Base-by-base conservation (phyloP, 2,888 invertebrate species). In the Copidosoma aretas region DNA sequence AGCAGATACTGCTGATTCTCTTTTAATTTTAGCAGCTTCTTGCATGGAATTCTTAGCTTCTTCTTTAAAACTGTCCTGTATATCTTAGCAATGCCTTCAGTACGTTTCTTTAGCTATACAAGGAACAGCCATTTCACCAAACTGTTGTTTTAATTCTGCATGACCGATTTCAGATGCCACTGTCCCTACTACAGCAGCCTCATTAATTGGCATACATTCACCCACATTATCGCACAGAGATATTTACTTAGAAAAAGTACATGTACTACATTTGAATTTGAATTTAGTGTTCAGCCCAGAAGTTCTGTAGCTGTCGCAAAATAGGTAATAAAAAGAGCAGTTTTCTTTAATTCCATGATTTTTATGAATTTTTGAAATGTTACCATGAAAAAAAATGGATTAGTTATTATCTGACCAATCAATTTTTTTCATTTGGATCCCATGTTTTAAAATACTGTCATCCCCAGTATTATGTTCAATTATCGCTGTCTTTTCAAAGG, bases 61-160 rank as follows among this genome's bases (percentile, higher is more conserved):
- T 22, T 57, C 2, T 39, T 59, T 39, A 52, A 67, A 63, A 21
- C 5, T n/a, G 14, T 19, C 17, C 4, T n/a, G 41, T 22, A 67
- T 56, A 10, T 67, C 14, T 22, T 60, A n/a, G 10, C 64, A n/a
- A 17, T 52, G 15, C n/a, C n/a, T 0, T 59, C 19, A n/a, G 41
- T 64, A 71, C 8, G 65, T 62, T 56, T 10, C 19, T 39, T 49
- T n/a, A 17, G 65, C 4, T 73, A 74, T 72, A 49, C 65, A 64
- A 8, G 71, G 68, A 15, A 76, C 25, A 62, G 73, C 62, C 22
- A 76, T 57, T 1, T 70, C 67, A 15, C 70, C 60, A 12, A 64
- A 52, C 1, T 75, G 25, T 53, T 75, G 70, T 65, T 75, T 58
- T 25, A 76, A 52, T 54, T 73, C 72, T 12, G 69, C 53, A 64